Conservation (phyloP, 2,888 invertebrate genomes). For the Alitta virens region DNA sequence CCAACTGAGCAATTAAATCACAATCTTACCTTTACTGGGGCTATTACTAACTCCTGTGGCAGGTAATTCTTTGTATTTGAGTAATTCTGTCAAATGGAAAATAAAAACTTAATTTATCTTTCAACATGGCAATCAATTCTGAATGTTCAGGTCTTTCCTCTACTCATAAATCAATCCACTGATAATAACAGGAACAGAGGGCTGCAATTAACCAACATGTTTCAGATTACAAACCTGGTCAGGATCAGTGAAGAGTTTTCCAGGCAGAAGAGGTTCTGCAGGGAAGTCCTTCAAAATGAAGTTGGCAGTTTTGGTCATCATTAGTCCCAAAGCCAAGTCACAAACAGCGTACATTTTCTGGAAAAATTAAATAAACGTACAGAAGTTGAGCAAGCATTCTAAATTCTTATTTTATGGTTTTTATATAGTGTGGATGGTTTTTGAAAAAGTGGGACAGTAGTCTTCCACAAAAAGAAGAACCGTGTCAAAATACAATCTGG, state of each 20-base stretch:
- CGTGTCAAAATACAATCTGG: too few species aligned
- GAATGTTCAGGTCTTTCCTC: too few species aligned
- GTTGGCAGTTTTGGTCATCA: conserved; percentile 80
- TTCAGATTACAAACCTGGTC: too few species aligned
- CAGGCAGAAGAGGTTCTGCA: conserved; percentile 58
- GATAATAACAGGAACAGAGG: not conserved
- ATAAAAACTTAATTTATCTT: too few species aligned
- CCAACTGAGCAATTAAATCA: too few species aligned
- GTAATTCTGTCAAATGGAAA: conserved; percentile 35
- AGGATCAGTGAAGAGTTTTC: conserved; percentile 62
- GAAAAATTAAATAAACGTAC: conserved; percentile 31
- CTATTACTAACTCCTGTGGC: conserved; percentile 51
- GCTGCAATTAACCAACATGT: not conserved
- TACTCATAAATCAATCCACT: not conserved
- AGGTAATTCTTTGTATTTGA: conserved; percentile 50
- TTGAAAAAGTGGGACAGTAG: too few species aligned
- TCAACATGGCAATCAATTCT: too few species aligned
- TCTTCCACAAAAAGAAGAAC: too few species aligned
- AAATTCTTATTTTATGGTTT: too few species aligned
- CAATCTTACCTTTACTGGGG: too few species aligned
- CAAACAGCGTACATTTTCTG: conserved; percentile 96
- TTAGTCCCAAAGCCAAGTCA: conserved; percentile 88
- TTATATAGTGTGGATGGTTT: too few species aligned
- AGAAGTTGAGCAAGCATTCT: not conserved
- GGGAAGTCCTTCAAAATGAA: conserved; percentile 89